Percentiles rank a stretch among this genome's conserved stretches.
Conservation (phyloP, 2,797 vertebrate genomes). For the Schizothorax lantsangensis region DNA sequence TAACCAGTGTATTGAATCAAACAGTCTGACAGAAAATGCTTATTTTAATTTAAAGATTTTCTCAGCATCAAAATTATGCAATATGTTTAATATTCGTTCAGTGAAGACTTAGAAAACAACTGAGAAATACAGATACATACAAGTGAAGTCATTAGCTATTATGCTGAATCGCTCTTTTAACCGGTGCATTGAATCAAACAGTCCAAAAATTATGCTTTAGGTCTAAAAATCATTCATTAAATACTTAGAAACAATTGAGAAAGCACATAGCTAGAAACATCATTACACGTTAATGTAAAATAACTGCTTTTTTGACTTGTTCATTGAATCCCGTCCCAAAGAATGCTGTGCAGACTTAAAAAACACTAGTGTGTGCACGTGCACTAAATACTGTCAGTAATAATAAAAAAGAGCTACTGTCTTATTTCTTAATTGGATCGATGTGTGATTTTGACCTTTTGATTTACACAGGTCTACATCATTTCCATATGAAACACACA, state of each 20-base stretch:
- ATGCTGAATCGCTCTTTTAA: not conserved
- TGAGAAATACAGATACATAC: too few species aligned
- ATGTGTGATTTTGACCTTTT: not conserved
- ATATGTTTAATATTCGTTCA: too few species aligned
- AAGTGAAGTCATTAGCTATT: too few species aligned
- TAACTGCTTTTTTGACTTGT: not conserved
- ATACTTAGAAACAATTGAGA: not conserved
- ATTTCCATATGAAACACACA: constrained; percentile 1
- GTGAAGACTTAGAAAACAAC: too few species aligned
- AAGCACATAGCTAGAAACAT: not conserved
- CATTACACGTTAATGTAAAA: not conserved
- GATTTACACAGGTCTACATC: not conserved
- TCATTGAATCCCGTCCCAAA: not conserved
- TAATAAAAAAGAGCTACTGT: too few species aligned
- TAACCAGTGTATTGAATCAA: too few species aligned
- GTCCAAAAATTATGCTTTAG: not conserved
- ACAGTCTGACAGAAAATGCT: too few species aligned
- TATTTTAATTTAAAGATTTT: too few species aligned
- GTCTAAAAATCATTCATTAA: not conserved
- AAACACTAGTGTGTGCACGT: too few species aligned
- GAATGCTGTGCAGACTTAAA: too few species aligned
- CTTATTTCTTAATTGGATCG: not conserved
- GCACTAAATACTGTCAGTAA: not conserved
- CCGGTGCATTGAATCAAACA: not conserved
- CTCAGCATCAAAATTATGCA: too few species aligned